A percentile compares a stretch with the other conserved stretches of the same genome.
Evolutionary conservation across 1,140 invertebrate genomes (phyloP).

Genomic region (Harlomillsia oculata): DNA sequence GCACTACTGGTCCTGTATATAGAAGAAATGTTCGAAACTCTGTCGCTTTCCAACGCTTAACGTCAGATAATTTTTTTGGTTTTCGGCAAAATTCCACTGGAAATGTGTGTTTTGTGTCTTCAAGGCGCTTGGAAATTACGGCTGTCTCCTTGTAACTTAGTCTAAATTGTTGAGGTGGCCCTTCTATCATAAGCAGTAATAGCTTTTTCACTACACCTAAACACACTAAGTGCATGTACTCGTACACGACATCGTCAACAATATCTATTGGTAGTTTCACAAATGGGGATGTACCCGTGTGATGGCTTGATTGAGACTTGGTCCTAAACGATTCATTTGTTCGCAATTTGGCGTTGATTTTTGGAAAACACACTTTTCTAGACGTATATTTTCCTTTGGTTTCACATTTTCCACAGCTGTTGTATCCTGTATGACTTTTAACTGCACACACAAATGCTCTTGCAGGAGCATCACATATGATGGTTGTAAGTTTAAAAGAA

Average conservation of each 20-base stretch:
- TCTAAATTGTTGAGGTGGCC: neutral
- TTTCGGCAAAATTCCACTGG: conserved; percentile 41
- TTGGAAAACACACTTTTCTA: neutral
- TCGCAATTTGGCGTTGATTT: neutral
- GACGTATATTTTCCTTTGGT: neutral
- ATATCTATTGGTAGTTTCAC: neutral
- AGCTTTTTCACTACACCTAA: conserved; percentile 8
- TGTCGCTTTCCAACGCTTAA: conserved; percentile 44
- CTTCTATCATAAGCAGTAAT: neutral
- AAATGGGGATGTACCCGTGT: neutral
- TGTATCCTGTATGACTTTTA: neutral
- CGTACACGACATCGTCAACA: neutral
- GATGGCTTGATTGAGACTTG: neutral
- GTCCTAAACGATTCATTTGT: neutral
- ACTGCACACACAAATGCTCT: neutral
- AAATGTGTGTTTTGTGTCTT: neutral
- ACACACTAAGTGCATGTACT: conserved; percentile 10
- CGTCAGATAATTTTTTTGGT: conserved; percentile 38
- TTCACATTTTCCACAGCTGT: neutral
- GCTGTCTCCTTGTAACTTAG: neutral
- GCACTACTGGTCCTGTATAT: conserved; percentile 42
- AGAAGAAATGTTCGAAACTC: conserved; percentile 44
- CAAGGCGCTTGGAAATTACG: neutral
- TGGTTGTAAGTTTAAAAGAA: neutral
- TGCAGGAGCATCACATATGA: neutral